phyloP scores from a whole-genome alignment of 2,888 invertebrate species.

The Blera fallax region DNA sequence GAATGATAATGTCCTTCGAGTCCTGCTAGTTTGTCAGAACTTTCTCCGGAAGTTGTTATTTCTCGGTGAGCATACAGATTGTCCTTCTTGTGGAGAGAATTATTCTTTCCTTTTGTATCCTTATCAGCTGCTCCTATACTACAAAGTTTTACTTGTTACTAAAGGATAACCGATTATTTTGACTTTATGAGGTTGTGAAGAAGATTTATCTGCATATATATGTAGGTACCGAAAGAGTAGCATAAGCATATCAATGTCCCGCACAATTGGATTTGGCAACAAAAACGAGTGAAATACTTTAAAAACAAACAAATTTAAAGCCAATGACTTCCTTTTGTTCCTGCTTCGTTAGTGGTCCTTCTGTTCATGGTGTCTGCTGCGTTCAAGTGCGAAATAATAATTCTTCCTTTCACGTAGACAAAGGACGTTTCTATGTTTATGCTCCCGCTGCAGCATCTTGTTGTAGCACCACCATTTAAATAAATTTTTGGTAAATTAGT shows the following conservation, averaged over 20 bases:
- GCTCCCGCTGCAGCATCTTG: slow-evolving; percentile 18
- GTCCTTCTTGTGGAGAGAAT: slow-evolving; percentile 11
- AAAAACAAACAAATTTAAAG: slow-evolving; percentile 39
- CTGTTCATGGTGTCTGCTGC: slow-evolving; percentile 15
- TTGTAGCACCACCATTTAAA: slow-evolving; percentile 34
- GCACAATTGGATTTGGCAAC: slow-evolving; percentile 50
- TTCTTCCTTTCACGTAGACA: not conserved
- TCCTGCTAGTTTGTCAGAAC: slow-evolving; percentile 56
- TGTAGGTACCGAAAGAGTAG: not conserved
- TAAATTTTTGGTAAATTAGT: slow-evolving; percentile 68
- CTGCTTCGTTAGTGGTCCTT: not conserved
- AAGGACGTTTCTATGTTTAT: slow-evolving; percentile 6
- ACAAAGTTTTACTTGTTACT: slow-evolving; percentile 12
- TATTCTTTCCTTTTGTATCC: slow-evolving; percentile 45
- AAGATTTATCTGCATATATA: slow-evolving; percentile 62
- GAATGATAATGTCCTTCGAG: slow-evolving; percentile 60
- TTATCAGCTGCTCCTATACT: slow-evolving; percentile 53
- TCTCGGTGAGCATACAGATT: slow-evolving; percentile 38
- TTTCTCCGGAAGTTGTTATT: slow-evolving; percentile 68
- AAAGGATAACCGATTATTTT: slow-evolving; percentile 69
- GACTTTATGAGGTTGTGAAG: slow-evolving; percentile 53
- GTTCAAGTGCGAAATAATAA: not conserved
- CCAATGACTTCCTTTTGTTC: slow-evolving; percentile 37
- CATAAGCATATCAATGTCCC: slow-evolving; percentile 8
- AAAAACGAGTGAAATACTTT: slow-evolving; percentile 47